Base-by-base conservation (phyloP, 1,140 invertebrate genomes). In the Mizuhopecten yessoensis region DNA sequence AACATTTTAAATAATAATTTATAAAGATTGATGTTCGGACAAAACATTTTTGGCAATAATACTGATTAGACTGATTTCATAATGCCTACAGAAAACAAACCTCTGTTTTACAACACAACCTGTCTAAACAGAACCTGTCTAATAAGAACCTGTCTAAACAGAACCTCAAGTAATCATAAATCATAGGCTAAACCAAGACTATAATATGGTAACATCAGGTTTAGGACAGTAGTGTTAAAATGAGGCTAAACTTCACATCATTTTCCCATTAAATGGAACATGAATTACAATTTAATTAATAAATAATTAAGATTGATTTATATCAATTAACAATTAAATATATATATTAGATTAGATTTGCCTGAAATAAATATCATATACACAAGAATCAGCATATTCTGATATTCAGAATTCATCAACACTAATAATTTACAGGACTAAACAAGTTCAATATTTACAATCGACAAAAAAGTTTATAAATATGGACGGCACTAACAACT, bases 241-340 rank as follows among this genome's bases (percentile, higher is more conserved):
- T n/a, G n/a, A n/a, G n/a, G 13, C 9, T 45, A 45, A 45, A 45
- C 42, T 1, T 45, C 17, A 9, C 42, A 45, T 45, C 1, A 75
- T 75, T 75, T 29, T 75, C 57, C 57, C 57, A 75, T 75, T 75
- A n/a, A 17, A 75, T 75, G 57, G 57, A 29, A 75, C 57, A 29
- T 29, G 57, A 75, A 29, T 75, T 75, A 75, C 23, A 29, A 5
- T 75, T 5, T 75, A 29, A 75, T 75, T n/a, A 75, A 75, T 75
- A 75, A 75, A 75, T 75, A 29, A 75, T 75, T 29, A 75, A 75
- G 15, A 75, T 75, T 75, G 57, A 75, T 75, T 17, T 45, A 13
- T 13, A 29, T 75, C 57, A 75, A 75, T 75, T 75, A 75, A 75
- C 57, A 75, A 75, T 75, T n/a, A 75, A 45, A 75, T 75, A 75